Conservation (phyloP, 2,113 vertebrate species). For the Xiphophorus maculatus region DNA sequence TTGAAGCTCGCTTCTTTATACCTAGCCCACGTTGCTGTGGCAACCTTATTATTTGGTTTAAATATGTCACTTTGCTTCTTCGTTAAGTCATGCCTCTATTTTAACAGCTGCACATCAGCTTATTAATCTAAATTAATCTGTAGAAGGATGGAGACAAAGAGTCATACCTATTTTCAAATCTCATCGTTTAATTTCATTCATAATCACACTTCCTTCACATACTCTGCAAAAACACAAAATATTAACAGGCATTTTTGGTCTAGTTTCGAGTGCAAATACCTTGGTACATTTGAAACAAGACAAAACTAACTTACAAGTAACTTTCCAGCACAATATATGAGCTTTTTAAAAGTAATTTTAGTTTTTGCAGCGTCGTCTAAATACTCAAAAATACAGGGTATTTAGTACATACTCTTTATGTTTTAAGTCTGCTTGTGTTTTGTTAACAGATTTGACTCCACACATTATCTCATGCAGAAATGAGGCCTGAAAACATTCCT, state of each 20-base stretch:
- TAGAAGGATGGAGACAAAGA: not conserved
- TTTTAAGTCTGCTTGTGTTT: not conserved
- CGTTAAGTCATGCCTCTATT: not conserved
- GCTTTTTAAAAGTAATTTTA: no score
- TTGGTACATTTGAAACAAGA: no score
- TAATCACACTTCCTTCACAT: not conserved
- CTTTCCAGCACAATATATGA: no score
- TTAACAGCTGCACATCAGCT: not conserved
- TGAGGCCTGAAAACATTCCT: not conserved
- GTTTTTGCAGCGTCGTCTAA: no score
- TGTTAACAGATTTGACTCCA: not conserved
- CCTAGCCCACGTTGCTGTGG: not conserved
- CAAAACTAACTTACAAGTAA: no score
- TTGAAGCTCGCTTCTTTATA: slow-evolving; percentile 28
- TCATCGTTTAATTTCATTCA: not conserved
- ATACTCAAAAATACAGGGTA: not conserved
- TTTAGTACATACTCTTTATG: not conserved
- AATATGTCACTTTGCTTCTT: not conserved
- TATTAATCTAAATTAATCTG: no score
- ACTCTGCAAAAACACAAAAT: no score
- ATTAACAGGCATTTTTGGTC: no score
- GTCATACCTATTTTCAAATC: not conserved
- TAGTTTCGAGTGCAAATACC: no score
- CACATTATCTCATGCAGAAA: not conserved
- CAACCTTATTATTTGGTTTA: not conserved